Conservation (phyloP, 2,113 vertebrate species). For the Taxidea taxus region DNA sequence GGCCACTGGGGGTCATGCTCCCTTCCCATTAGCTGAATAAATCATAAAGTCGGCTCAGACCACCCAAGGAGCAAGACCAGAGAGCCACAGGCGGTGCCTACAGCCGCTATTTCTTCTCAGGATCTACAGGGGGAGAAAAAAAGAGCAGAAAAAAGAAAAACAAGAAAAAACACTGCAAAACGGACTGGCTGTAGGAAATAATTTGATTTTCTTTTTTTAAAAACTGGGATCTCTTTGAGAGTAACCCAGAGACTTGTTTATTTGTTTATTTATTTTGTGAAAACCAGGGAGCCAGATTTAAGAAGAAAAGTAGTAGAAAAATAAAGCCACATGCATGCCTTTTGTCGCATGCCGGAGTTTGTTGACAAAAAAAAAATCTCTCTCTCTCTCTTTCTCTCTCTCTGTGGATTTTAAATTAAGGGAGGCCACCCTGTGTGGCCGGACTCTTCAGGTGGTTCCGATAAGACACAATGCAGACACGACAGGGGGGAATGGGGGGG, state of each 20-base stretch:
- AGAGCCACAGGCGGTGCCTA: conserved; percentile 90
- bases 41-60: conserved; percentile 99
- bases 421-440: conserved; percentile 76
- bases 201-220: conserved; percentile 48
- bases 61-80: conserved; percentile 96
- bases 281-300: conserved; percentile 72
- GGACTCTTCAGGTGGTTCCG: conserved; percentile 74
- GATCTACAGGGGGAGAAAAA: conserved; percentile 81
- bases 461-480: conserved; percentile 77
- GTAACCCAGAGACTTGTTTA: conserved; percentile 70
- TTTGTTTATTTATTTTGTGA: conserved; percentile 76
- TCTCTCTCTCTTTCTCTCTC: conserved; percentile 63
- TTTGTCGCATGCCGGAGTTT: conserved; percentile 72
- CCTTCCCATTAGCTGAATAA: conserved; percentile 99
- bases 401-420: conserved; percentile 81
- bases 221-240: conserved; percentile 73
- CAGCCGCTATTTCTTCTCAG: conserved; percentile 93
- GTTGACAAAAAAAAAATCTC: conserved; percentile 52
- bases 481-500: not conserved
- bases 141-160: conserved; percentile 77
- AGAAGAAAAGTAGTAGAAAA: conserved; percentile 76
- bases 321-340: conserved; percentile 60
- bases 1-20: conserved; percentile 99
- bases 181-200: conserved; percentile 79
- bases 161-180: conserved; percentile 73